Conservation (phyloP, 2,888 invertebrate genomes). For the Argyresthia goedartella region DNA sequence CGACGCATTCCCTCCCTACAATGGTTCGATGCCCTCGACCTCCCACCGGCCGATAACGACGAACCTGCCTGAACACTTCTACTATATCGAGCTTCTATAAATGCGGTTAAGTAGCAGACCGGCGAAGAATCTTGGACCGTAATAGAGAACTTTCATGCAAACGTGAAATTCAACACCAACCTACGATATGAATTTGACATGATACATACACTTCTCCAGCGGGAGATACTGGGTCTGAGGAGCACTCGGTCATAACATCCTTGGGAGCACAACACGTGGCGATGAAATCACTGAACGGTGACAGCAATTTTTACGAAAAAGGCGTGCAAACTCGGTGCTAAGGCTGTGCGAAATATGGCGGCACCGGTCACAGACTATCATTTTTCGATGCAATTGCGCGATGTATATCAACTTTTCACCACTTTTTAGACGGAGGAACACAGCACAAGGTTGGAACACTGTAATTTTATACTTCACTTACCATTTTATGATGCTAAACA, state of each 20-base stretch:
- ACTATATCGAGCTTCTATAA: constrained; percentile 44
- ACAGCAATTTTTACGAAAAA: constrained; percentile 56
- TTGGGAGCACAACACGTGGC: constrained; percentile 61
- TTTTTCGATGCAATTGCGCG: constrained; percentile 38
- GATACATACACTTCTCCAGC: constrained; percentile 19
- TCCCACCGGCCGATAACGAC: constrained; percentile 22
- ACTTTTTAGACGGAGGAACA: constrained; percentile 30
- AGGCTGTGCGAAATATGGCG: constrained; percentile 68
- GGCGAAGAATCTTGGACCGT: no score
- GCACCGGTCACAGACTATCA: constrained; percentile 55
- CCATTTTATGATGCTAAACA: constrained; percentile 69
- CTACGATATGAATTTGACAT: constrained; percentile 17
- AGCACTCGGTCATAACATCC: constrained; percentile 18
- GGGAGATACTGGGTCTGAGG: constrained; percentile 10
- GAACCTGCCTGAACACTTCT: constrained; percentile 11
- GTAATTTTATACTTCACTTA: constrained; percentile 58
- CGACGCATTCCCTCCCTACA: constrained; percentile 41
- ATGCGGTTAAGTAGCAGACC: constrained; percentile 38
- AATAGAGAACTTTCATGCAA: constrained; percentile 46
- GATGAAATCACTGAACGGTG: constrained; percentile 63
- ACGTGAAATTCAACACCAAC: constrained; percentile 66
- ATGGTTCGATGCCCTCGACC: constrained; percentile 57
- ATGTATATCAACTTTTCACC: constrained; percentile 24
- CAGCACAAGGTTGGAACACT: constrained; percentile 41
- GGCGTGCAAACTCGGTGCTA: constrained; percentile 56